Percentiles rank a stretch among this genome's conserved stretches.
Conservation (phyloP, 2,888 invertebrate genomes). For the Cosmorhoe ocellata region DNA sequence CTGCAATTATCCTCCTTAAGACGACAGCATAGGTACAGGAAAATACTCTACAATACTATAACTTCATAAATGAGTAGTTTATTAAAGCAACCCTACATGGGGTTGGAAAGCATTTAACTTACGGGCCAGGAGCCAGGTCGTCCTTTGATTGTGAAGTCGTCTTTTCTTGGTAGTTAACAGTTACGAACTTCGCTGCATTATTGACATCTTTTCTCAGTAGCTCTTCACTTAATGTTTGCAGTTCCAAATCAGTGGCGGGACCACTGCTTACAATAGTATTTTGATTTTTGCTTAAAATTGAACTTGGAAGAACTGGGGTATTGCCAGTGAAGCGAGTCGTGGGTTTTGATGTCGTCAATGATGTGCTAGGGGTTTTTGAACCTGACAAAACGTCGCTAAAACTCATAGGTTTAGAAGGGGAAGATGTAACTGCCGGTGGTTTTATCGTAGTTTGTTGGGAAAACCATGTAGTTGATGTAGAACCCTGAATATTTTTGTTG, state of each 20-base stretch:
- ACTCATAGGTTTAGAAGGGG: slow-evolving; percentile 53
- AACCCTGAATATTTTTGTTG: slow-evolving; percentile 36
- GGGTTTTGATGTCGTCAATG: slow-evolving; percentile 43
- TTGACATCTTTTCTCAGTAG: slow-evolving; percentile 87
- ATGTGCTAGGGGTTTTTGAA: slow-evolving; percentile 44
- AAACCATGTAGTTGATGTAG: slow-evolving; percentile 29
- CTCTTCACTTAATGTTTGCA: slow-evolving; percentile 87
- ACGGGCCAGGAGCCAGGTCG: slow-evolving; percentile 90
- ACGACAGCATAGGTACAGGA: too few species aligned
- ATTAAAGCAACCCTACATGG: too few species aligned
- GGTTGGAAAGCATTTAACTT: slow-evolving; percentile 56
- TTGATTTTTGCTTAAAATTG: slow-evolving; percentile 66
- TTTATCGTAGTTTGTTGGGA: slow-evolving; percentile 38
- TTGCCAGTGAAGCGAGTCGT: slow-evolving; percentile 36
- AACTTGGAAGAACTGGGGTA: slow-evolving; percentile 62
- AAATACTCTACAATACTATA: too few species aligned
- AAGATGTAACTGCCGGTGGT: slow-evolving; percentile 29
- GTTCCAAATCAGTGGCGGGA: slow-evolving; percentile 81
- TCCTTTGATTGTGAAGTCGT: slow-evolving; percentile 86
- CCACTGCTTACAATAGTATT: slow-evolving; percentile 48
- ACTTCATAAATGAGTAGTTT: too few species aligned
- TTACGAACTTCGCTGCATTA: slow-evolving; percentile 87
- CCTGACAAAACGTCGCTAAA: slow-evolving; percentile 63
- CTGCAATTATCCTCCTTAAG: too few species aligned
- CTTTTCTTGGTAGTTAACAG: slow-evolving; percentile 88